Evolutionary conservation across 2,888 invertebrate genomes (phyloP).

Genomic region (Tromatobia lineatoria): DNA sequence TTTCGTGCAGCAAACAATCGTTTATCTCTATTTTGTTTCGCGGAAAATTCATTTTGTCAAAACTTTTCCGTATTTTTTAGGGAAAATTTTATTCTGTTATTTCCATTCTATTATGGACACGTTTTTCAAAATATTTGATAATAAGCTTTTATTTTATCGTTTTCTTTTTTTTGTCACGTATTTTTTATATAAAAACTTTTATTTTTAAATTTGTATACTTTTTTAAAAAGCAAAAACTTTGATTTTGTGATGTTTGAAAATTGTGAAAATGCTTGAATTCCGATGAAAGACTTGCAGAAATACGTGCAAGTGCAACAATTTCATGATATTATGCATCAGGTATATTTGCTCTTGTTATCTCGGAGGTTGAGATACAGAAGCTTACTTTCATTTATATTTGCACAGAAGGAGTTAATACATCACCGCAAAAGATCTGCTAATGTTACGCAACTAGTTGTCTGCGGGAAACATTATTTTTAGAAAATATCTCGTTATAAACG

Average conservation of each 20-base stretch:
- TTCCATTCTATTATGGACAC: too few relatives aligned
- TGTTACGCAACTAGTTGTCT: not conserved
- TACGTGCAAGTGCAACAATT: slow-evolving; percentile 7
- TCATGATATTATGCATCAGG: not conserved
- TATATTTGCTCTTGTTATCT: slow-evolving; percentile 43
- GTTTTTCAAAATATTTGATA: too few relatives aligned
- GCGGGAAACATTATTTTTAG: not conserved
- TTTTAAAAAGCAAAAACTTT: not conserved
- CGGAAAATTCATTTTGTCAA: slow-evolving; percentile 18
- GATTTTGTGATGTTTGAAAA: not conserved
- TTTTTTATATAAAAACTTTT: too few relatives aligned
- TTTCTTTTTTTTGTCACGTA: too few relatives aligned
- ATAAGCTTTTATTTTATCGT: too few relatives aligned
- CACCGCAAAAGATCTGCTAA: not conserved
- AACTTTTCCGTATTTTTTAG: not conserved
- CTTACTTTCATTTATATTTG: not conserved
- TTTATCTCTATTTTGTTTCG: slow-evolving; percentile 29
- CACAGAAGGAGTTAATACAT: not conserved
- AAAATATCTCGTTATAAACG: not conserved
- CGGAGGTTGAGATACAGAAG: slow-evolving; percentile 9
- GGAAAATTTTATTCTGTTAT: too few relatives aligned
- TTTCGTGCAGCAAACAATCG: slow-evolving; percentile 31
- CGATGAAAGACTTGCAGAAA: not conserved
- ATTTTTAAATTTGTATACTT: not conserved
- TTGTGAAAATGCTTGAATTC: not conserved